These are phyloP conservation scores for Bombus waltoni DNA, from an alignment of 1,140 invertebrate genomes.

Conservation along the genomic window DNA sequence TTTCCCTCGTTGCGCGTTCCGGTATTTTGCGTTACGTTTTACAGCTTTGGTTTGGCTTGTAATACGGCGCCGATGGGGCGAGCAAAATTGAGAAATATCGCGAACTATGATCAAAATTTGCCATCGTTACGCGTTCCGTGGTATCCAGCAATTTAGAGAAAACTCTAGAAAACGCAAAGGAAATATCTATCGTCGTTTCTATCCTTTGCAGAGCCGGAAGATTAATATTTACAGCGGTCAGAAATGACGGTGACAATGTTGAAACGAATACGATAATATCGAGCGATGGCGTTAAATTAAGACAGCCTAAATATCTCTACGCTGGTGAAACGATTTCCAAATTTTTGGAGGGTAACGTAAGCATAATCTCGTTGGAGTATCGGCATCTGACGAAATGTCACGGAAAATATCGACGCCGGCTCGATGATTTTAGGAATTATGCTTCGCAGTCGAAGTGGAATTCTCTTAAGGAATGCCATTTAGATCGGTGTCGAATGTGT, in stretches of 20 bases:
- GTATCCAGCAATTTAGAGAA: too few species aligned
- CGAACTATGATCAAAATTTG: not conserved
- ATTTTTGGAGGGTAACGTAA: too few species aligned
- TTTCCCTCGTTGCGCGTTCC: not conserved
- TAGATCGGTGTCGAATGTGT: not conserved
- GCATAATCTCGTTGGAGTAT: not conserved
- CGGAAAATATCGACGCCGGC: too few species aligned
- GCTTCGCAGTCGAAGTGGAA: not conserved
- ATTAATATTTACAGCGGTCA: too few species aligned
- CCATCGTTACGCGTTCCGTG: not conserved
- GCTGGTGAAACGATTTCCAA: not conserved
- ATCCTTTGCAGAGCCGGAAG: too few species aligned
- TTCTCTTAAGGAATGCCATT: not conserved
- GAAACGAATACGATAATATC: too few species aligned
- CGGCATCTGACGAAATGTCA: not conserved
- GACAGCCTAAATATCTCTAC: too few species aligned
- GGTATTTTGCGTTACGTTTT: not conserved
- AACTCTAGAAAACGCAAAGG: too few species aligned
- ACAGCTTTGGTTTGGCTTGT: not conserved
- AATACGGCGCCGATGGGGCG: not conserved
- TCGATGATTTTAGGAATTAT: not conserved
- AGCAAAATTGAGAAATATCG: not conserved
- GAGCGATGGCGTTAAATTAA: too few species aligned
- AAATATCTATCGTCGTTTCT: too few species aligned
- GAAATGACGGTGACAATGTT: too few species aligned